Evolutionary conservation across 2,888 invertebrate species (phyloP), one percentile per base, ranked within the genome.

Genomic region (Calliopum simillimum): DNA sequence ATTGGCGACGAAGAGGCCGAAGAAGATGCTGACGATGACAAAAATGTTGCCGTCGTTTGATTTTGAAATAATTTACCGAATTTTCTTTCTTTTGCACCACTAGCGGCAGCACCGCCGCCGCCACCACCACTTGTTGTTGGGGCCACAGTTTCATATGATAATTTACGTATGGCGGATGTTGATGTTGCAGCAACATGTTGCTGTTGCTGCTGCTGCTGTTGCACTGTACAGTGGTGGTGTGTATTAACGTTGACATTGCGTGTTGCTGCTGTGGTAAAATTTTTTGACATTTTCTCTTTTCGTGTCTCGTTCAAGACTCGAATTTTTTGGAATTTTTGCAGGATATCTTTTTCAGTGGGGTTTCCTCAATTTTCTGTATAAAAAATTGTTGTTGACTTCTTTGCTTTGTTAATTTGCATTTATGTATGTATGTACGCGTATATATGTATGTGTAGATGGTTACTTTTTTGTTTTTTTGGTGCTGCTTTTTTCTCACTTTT

Each of bases 241-340:
- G 58, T 64, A 74, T 61, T 74, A 69, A 71, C 58, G 65, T 75
- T 76, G 51, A 51, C 67, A 49, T 71, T 72, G 72, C 70, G 70
- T 70, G 75, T 71, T 70, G 70, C 77, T 71, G 79, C 76, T 69
- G 76, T 79, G 73, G 78, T 76, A 71, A 81, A 82, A 79, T 80
- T 82, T 79, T 81, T 84, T 75, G 84, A 83, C 83, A 83, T 83
- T 70, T 76, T 77, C 67, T 59, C 47, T 49, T 33, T 23, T 47
- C 58, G 59, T 58, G 49, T 49, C 67, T 58, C 53, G 53, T 41
- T 43, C 13, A 43, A 67, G 49, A 47, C 58, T 49, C 49, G 47
- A 56, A 58, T 56, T 61, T 56, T 61, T 16, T 33, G 67, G 47
- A 53, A 67, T 25, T 56, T 69, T 58, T 53, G 21, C 61, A 21